Evolutionary conservation across 2,888 invertebrate species (phyloP), one percentile per base, ranked within the genome.

Genomic region (Notocelia uddmanniana): DNA sequence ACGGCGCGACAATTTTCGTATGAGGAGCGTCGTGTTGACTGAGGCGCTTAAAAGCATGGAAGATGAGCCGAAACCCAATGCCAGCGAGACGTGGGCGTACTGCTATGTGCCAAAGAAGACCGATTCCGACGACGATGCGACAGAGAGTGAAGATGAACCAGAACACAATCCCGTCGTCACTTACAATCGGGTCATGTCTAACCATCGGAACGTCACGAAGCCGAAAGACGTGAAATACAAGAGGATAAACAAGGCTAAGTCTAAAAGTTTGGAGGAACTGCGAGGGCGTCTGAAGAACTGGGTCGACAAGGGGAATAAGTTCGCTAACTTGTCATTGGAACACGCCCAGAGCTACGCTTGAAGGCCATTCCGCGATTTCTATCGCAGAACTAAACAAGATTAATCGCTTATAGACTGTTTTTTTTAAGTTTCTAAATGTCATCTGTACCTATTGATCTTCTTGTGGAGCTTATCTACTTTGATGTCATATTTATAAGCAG

Each of bases 201-300:
- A 97, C 89, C 98, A 98, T 87, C 94, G 97, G 76, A 97, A 97
- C 66, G 98, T 98, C 64, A 97, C 97, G 6, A 98, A 98, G 86
- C 97, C 97, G 76, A 97, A 97, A 91, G 98, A 98, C 85, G 97
- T 98, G 41, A 98, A 98, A 89, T 98, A 97, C 91, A 97, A 97
- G 87, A 95, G 97, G 83, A 98, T 97, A 87, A 98, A 97, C 86
- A 97, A 98, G 86, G 97, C 97, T 6, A 98, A 98, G 85, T 97
- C 97, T 74, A 97, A 97, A 90, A 97, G 97, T 81, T 91, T 98
- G 76, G 98, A 98, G 81, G 98, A 98, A 82, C 85, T 98, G 71
- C 91, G 97, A 3, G 98, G 97, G 0, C 94, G 97, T 75, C 94
- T 97, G 84, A 97, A 97, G 94, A 97, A 97, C 86, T 97, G 97